Evolutionary conservation across 2,113 vertebrate species (phyloP), one percentile per base, ranked within the genome.

Genomic region (Eurystomus gularis): DNA sequence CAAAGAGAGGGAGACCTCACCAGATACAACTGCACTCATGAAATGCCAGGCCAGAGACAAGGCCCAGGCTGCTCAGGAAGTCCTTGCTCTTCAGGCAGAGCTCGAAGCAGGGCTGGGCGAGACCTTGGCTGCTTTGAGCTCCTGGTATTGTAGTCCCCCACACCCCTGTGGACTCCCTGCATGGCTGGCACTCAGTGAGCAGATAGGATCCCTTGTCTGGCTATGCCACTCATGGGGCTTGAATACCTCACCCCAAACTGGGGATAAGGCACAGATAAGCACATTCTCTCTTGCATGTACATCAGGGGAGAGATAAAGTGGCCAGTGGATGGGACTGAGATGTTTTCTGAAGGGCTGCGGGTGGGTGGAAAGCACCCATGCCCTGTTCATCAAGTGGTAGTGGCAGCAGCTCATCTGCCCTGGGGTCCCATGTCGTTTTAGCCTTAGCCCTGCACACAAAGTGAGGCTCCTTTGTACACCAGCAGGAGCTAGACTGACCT

Each of bases 101-200:
- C 31, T 73, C 1, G 4, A 69, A 77, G 54, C 10, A 73, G n/a
- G 37, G 12, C 46, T 70, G n/a, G 10, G 13, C 0, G 3, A 92
- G 51, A 65, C 16, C 10, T 19, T 5, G 12, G 29, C 6, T 83
- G 5, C 6, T 18, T 11, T 62, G 42, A 40, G 35, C 15, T 94
- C n/a, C 35, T 75, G 49, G 46, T 52, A 14, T 35, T 17, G 1
- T 57, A 48, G 16, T 17, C 11, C 37, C 23, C 18, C n/a, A 28
- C 3, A 2, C 16, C 20, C 4, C 13, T 4, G 18, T 14, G 20
- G 25, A 39, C 11, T 93, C 6, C 14, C 49, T 90, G 57, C 20
- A 5, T 4, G 3, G 14, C 44, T 78, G 44, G 21, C 18, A 55
- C 25, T 15, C 3, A 2, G 26, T 0, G 2, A 60, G 20, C 44